Conservation (phyloP, 2,888 invertebrate species). For the Bellardia pandia region DNA sequence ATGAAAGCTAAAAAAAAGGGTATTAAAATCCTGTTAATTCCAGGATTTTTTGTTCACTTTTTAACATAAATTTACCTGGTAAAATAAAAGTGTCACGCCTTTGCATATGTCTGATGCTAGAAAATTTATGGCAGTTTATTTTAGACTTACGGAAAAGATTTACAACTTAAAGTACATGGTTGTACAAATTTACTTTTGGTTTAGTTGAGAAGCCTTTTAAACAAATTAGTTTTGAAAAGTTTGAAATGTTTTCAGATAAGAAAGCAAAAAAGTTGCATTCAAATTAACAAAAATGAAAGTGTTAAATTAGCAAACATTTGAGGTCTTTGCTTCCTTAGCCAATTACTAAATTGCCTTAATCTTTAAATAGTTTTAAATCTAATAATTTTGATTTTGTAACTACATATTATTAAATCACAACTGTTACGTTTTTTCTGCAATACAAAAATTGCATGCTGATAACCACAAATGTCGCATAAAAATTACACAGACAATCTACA, state of each 20-base stretch:
- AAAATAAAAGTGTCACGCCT: slow-evolving; percentile 78
- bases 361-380: neutral
- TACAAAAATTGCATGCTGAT: slow-evolving; percentile 1
- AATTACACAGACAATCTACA: neutral
- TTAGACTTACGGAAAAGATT: slow-evolving; percentile 59
- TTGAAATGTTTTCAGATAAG: neutral
- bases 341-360: neutral
- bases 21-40: slow-evolving; percentile 64
- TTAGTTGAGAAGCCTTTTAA: slow-evolving; percentile 38
- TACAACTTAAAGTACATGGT: slow-evolving; percentile 53
- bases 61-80: slow-evolving; percentile 79
- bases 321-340: neutral
- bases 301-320: neutral
- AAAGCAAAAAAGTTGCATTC: neutral
- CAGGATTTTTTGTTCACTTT: slow-evolving; percentile 57
- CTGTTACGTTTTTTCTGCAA: slow-evolving; percentile 10
- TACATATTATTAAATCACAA: slow-evolving; percentile 33
- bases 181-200: slow-evolving; percentile 51
- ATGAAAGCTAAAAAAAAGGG: slow-evolving; percentile 46
- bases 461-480: slow-evolving; percentile 12
- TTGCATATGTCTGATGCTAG: slow-evolving; percentile 79
- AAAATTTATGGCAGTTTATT: slow-evolving; percentile 77
- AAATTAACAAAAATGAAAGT: slow-evolving; percentile 3
- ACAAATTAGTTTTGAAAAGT: slow-evolving; percentile 69
- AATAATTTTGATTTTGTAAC: neutral